phyloP scores from a whole-genome alignment of 2,113 vertebrate species.

The Muntiacus reevesi region DNA sequence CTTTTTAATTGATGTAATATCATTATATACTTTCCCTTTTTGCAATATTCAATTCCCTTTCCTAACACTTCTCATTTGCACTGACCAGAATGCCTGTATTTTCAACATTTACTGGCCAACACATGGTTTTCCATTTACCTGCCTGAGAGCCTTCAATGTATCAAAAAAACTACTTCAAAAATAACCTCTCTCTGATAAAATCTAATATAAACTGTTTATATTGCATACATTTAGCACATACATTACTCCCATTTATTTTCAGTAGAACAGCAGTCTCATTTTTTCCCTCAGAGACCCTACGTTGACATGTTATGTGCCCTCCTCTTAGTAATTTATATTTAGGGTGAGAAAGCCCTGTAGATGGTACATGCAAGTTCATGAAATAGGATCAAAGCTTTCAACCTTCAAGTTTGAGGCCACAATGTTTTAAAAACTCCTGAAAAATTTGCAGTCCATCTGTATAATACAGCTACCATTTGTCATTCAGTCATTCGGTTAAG shows the following conservation, averaged over 20 bases:
- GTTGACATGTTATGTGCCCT: background rate
- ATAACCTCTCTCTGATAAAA: background rate
- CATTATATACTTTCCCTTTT: background rate
- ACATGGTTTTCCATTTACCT: background rate
- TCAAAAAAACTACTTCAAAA: background rate
- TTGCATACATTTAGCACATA: background rate
- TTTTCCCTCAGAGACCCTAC: background rate
- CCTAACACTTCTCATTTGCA: background rate
- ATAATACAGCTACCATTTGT: background rate
- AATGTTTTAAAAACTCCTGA: background rate
- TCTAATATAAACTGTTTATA: background rate
- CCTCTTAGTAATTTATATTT: background rate
- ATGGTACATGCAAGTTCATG: background rate
- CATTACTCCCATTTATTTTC: background rate
- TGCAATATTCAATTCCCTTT: background rate
- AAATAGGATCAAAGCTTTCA: background rate
- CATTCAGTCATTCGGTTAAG: background rate
- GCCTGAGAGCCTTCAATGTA: background rate
- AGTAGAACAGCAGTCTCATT: background rate
- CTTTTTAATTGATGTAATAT: background rate
- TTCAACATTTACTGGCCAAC: background rate
- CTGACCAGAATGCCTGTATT: background rate
- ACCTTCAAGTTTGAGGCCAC: background rate
- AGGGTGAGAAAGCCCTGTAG: background rate
- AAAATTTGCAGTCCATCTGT: background rate